Base-by-base conservation (phyloP, 1,140 invertebrate genomes). In the Drosophila parvula region DNA sequence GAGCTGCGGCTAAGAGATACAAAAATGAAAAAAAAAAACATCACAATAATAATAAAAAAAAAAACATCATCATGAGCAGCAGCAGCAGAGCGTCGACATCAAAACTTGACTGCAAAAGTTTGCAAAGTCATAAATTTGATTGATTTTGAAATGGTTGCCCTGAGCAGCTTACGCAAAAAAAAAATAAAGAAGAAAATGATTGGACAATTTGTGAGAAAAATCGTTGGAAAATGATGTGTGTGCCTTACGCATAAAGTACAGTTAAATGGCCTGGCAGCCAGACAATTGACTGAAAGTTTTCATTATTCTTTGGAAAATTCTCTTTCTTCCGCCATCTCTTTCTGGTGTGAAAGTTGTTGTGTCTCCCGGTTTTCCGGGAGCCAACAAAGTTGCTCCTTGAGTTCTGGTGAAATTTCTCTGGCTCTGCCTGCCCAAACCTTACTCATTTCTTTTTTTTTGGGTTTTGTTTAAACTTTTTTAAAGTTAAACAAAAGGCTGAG, bases 81-180 rank as follows among this genome's bases (percentile, higher is more conserved):
- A 48, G 30, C 36, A 63, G 47, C 28, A n/a, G 45, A 12, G 51
- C 51, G 51, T 38, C 47, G 65, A 69, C 74, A 76, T 41, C 63
- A 44, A 76, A 65, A 76, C 55, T 68, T 28, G 53, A 14, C 74
- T 76, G 73, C 45, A 58, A 76, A 76, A 78, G 56, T 77, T 78
- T 78, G 74, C 74, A 60, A 78, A 78, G 74, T 78, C 74, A 78
- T 78, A 78, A 69, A 78, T 78, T 78, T 78, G 74, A 78, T 78
- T 78, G 74, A 78, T 77, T 78, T 78, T 69, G 63, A 78, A 78
- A 77, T 61, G 74, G 43, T 76, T 51, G 74, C 63, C 63, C 63
- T 75, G 63, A 77, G 74, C 74, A 34, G 74, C 74, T 78, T 78
- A 78, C 22, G 40, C 64, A 36, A 27, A 30, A 61, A 67, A 38